These are phyloP conservation scores for Anthoptus insignis DNA, from an alignment of 2,888 invertebrate genomes.

Conservation along the genomic window DNA sequence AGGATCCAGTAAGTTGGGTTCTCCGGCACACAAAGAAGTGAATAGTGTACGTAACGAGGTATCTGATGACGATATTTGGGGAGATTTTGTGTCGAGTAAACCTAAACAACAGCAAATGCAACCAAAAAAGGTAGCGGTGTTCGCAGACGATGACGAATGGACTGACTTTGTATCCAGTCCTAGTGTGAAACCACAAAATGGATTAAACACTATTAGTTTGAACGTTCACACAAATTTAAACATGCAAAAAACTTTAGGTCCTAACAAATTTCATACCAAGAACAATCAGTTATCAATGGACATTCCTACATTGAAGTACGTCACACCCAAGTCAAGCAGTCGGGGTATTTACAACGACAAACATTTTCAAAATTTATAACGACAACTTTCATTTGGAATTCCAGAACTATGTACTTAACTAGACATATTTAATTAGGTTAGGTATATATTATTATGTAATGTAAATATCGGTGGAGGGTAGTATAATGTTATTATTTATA, in stretches of 20 bases:
- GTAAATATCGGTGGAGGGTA: constrained; percentile 71
- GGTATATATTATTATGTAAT: no score
- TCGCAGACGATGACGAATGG: constrained; percentile 81
- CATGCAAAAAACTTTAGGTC: constrained; percentile 65
- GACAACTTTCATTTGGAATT: constrained; percentile 55
- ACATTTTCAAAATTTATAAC: constrained; percentile 86
- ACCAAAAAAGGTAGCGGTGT: constrained; percentile 61
- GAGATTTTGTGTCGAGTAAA: constrained; percentile 87
- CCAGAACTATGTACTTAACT: constrained; percentile 70
- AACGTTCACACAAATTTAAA: constrained; percentile 80
- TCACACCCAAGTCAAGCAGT: constrained; percentile 75
- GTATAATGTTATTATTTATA: constrained; percentile 53
- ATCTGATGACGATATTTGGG: constrained; percentile 87
- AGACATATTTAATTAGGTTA: constrained; percentile 42
- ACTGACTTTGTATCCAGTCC: constrained; percentile 82
- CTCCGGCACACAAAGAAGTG: constrained; percentile 68
- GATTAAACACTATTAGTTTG: constrained; percentile 79
- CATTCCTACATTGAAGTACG: constrained; percentile 79
- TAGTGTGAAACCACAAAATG: constrained; percentile 74
- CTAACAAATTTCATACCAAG: constrained; percentile 63
- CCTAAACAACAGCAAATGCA: constrained; percentile 65
- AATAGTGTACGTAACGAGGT: constrained; percentile 55
- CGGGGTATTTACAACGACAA: constrained; percentile 72
- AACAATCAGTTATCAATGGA: constrained; percentile 68
- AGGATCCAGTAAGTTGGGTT: constrained; percentile 67